These are phyloP conservation scores for Hermaeophaga mercurialis DNA, from an alignment of 2,888 invertebrate species.

Conservation along the genomic window DNA sequence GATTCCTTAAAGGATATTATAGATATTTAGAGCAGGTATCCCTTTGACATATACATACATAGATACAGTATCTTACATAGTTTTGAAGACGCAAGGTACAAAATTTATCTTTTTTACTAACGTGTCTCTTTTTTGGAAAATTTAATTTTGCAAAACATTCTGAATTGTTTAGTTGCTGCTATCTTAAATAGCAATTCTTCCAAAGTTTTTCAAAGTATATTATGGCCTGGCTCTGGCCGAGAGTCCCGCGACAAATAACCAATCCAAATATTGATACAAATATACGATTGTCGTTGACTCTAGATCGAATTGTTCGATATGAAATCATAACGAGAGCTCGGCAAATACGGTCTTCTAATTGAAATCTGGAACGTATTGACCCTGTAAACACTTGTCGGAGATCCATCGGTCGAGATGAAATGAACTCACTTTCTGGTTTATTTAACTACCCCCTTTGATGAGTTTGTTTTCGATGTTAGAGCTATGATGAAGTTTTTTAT, in stretches of 20 bases:
- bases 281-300: slow-evolving; percentile 47
- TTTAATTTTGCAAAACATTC: too few relatives aligned
- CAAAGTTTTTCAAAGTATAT: too few relatives aligned
- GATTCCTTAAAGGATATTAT: too few relatives aligned
- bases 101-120: too few relatives aligned
- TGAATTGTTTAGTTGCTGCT: too few relatives aligned
- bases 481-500: slow-evolving; percentile 52
- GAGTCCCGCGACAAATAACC: slow-evolving; percentile 28
- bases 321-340: slow-evolving; percentile 59
- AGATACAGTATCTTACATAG: too few relatives aligned
- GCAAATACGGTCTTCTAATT: slow-evolving; percentile 58
- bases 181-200: too few relatives aligned
- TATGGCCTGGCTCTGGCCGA: too few relatives aligned
- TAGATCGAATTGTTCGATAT: slow-evolving; percentile 54
- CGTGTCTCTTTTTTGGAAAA: too few relatives aligned
- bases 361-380: slow-evolving; percentile 58
- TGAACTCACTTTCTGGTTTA: slow-evolving; percentile 46
- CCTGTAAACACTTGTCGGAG: slow-evolving; percentile 58
- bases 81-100: too few relatives aligned
- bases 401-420: slow-evolving; percentile 53
- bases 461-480: slow-evolving; percentile 53
- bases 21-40: too few relatives aligned
- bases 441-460: slow-evolving; percentile 51
- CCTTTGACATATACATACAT: too few relatives aligned
- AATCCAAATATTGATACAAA: slow-evolving; percentile 37